Base-by-base conservation (phyloP, 2,888 invertebrate species). In the Bursaphelenchus okinawaensis region DNA sequence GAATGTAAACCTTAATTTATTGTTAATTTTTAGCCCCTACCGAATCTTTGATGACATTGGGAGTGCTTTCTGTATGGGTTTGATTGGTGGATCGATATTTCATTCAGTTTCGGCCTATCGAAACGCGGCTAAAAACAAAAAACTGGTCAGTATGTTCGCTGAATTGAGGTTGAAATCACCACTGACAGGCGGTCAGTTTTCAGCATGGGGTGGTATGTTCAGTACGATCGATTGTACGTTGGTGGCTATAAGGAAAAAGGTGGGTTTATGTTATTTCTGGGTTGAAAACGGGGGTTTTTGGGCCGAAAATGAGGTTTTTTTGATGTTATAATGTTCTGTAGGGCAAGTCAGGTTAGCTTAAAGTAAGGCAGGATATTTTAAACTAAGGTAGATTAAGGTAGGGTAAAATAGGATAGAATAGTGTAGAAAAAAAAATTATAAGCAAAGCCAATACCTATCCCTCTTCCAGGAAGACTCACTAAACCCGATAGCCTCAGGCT, bases 21-120 rank as follows among this genome's bases (percentile, higher is more conserved):
- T n/a, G n/a, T n/a, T n/a, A n/a, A n/a, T n/a, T n/a, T 40, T 40
- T 6, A 40, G 40, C n/a, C 40, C 40, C 16, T 40, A 40, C n/a
- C 40, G 98, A 77, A 96, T 99, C 79, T 89, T 96, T 20, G 98
- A 98, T 83, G 98, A 98, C 84, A 94, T 94, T 83, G 98, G 98
- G 16, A 98, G 96, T 74, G 98, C 98, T 7, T 98, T 99, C 84
- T 91, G 95, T 16, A 96, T 99, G 96, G 98, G 98, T 24, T 89
- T 92, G 55, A 92, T 99, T 69, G 98, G 98, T n/a, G 98, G 98
- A 26, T 91, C 91, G 51, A 88, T 98, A 66, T 98, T 99, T 85
- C 95, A 96, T 85, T 90, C 91, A 68, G 91, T 96, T 73, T 93
- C 93, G 86, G 98, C 96, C 19, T 95, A 93, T 82, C 88, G 94